Base-by-base conservation (phyloP, 2,113 vertebrate genomes). In the Paradoxurus hermaphroditus region DNA sequence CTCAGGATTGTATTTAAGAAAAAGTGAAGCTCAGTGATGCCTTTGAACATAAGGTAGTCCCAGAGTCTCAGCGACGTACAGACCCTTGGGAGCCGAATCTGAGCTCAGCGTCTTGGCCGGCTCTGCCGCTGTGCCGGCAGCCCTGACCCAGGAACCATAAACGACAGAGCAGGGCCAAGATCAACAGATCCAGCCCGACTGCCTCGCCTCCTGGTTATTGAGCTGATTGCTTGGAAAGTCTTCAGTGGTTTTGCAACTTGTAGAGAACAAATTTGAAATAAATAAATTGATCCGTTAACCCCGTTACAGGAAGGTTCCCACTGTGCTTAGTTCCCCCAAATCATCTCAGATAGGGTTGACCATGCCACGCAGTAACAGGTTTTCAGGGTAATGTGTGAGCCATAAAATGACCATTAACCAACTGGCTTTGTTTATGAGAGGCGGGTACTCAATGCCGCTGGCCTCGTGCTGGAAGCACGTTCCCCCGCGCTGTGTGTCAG, bases 251-350 rank as follows among this genome's bases (percentile, higher is more conserved):
- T 98, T 96, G 94, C 90, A 95, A 49, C 94, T 93, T 93, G 87
- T 91, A 97, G 95, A 88, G 75, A 95, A 98, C 96, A 98, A 44
- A 97, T 97, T 63, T 91, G 86, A 97, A 97, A 93, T 96, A 95
- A 97, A 95, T 93, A 97, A 87, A 94, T 96, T 49, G 92, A 94
- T 96, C 95, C 77, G 51, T 96, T 95, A 96, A 94, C 96, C 96
- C 94, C 91, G 73, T 96, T 96, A 85, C n/a, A 92, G 94, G 95
- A 96, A 92, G 53, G 77, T 92, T 83, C 93, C 46, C 77, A 19
- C 87, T 91, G 77, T 93, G 90, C 84, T 85, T 75, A 29, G 93
- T 39, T 62, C 90, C 70, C 82, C 95, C 90, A 72, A 1, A 51
- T 92, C 96, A 18, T 73, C 36, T 73, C 81, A 85, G 77, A 88